A percentile compares a stretch with the other conserved stretches of the same genome.
Evolutionary conservation across 2,797 vertebrate genomes (phyloP).

Genomic region (Rhinatrema bivittatum): DNA sequence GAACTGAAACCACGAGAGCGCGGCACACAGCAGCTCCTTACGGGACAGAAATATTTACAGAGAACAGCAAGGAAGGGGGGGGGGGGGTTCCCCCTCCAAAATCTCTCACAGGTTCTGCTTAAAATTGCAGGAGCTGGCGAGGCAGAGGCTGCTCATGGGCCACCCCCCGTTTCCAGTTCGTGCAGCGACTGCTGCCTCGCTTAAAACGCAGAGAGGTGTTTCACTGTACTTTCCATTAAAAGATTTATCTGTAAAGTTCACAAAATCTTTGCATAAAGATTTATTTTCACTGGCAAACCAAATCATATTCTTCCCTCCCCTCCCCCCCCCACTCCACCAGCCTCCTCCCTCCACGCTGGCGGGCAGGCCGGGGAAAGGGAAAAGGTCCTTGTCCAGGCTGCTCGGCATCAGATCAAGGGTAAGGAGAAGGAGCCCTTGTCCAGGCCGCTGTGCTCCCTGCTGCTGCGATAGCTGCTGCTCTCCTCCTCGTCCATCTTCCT

Average conservation of each 20-base stretch:
- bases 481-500: conserved; percentile 73
- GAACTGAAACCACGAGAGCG: too few species aligned
- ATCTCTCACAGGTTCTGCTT: too few species aligned
- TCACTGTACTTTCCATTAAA: conserved; percentile 3
- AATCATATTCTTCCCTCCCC: background rate
- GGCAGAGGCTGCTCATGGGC: too few species aligned
- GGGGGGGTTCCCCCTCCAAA: too few species aligned
- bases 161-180: too few species aligned
- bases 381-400: background rate
- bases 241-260: conserved; percentile 6
- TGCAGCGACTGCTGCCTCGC: too few species aligned
- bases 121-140: too few species aligned
- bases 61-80: background rate
- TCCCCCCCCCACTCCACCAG: too few species aligned
- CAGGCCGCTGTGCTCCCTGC: conserved; percentile 39
- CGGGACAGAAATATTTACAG: conserved; percentile 3
- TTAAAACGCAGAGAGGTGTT: too few species aligned
- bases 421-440: conserved; percentile 44
- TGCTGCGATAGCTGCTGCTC: conserved; percentile 18
- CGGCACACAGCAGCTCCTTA: too few species aligned
- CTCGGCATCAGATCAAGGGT: conserved; percentile 39
- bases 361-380: background rate
- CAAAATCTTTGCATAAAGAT: conserved; percentile 20
- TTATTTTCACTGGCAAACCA: background rate
- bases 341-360: too few species aligned